A percentile compares a stretch with the other conserved stretches of the same genome.
Conservation (phyloP, 2,888 invertebrate genomes). For the Troilus luridus region DNA sequence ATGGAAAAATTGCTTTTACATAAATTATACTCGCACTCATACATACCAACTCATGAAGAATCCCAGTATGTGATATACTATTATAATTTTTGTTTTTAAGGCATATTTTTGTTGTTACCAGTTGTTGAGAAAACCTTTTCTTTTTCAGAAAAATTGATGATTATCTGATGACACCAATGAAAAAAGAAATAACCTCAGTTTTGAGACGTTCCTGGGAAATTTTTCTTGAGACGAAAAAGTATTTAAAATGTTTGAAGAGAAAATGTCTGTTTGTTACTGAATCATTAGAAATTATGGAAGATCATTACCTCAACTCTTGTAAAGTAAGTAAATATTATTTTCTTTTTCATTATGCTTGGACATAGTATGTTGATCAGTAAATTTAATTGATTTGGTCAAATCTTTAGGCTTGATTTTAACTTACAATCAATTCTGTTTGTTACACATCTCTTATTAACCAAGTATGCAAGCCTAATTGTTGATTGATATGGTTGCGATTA, state of each 20-base stretch:
- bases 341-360: not conserved
- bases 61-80: not conserved
- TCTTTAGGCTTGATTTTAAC: not conserved
- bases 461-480: no score
- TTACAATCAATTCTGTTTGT: not conserved
- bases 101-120: not conserved
- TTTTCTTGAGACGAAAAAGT: conserved; percentile 60
- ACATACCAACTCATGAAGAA: conserved; percentile 6
- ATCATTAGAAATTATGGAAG: conserved; percentile 56
- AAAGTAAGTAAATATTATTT: conserved; percentile 32
- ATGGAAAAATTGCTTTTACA: conserved; percentile 49
- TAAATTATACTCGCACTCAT: conserved; percentile 47
- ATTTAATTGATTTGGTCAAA: not conserved
- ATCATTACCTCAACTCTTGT: conserved; percentile 56
- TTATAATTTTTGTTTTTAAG: not conserved
- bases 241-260: conserved; percentile 59
- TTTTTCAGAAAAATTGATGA: conserved; percentile 20
- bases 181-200: conserved; percentile 50
- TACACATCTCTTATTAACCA: no score
- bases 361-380: not conserved
- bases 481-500: no score
- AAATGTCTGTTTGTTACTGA: conserved; percentile 56
- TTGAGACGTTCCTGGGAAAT: conserved; percentile 58
- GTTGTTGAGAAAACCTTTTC: not conserved
- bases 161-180: not conserved